Conservation (phyloP, 1,140 invertebrate species). For the Leptinotarsa lineolata region DNA sequence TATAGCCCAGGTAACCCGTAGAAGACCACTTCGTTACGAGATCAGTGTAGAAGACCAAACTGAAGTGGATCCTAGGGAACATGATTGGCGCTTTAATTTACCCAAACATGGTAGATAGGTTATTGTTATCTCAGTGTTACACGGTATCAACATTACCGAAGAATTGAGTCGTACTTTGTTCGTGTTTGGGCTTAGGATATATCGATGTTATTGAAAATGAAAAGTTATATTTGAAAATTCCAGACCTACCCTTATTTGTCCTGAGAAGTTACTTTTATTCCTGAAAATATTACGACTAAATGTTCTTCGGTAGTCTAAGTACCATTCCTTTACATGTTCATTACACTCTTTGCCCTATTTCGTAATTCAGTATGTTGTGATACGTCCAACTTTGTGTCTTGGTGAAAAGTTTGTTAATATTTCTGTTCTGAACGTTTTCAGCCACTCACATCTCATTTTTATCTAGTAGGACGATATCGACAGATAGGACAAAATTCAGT, state of each 20-base stretch:
- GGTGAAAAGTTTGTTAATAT: not conserved
- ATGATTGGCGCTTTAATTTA: constrained; percentile 62
- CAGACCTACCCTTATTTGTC: too few relatives aligned
- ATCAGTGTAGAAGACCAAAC: constrained; percentile 62
- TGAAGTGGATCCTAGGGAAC: constrained; percentile 61
- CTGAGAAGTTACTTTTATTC: too few relatives aligned
- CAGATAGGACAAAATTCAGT: not conserved
- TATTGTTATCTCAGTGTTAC: constrained; percentile 25
- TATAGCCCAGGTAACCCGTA: constrained; percentile 50
- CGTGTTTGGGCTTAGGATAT: too few relatives aligned
- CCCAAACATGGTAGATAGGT: constrained; percentile 54
- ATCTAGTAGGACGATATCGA: not conserved
- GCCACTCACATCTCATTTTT: not conserved
- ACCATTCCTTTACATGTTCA: not conserved
- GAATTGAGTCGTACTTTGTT: not conserved
- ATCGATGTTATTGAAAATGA: too few relatives aligned
- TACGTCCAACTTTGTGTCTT: not conserved
- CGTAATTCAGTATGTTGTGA: constrained; percentile 2
- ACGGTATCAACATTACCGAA: constrained; percentile 11
- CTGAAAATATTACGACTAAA: too few relatives aligned
- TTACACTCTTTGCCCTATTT: not conserved
- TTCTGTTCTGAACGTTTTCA: not conserved
- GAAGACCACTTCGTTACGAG: constrained; percentile 58
- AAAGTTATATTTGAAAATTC: too few relatives aligned
- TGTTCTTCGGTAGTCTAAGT: not conserved